phyloP scores from a whole-genome alignment of 2,797 vertebrate genomes.

The Chaenodraco wilsoni region DNA sequence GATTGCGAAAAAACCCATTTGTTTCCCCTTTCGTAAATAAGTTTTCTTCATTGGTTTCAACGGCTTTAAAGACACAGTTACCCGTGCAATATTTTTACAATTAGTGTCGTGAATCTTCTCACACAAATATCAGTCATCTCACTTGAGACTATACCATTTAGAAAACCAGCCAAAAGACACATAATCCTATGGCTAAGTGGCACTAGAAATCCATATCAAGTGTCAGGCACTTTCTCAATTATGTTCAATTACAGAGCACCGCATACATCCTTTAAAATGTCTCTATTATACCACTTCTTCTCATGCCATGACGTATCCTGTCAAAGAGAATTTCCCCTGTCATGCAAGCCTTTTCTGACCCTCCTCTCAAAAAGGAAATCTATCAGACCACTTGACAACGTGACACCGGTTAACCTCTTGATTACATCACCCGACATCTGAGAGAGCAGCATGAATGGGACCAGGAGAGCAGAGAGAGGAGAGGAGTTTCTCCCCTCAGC shows the following conservation, averaged over 20 bases:
- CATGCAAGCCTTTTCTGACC: slow-evolving; percentile 3
- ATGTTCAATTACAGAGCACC: slow-evolving; percentile 51
- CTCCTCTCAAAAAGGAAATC: neutral
- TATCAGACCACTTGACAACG: slow-evolving; percentile 41
- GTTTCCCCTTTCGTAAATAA: slow-evolving; percentile 67
- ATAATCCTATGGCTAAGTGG: slow-evolving; percentile 48
- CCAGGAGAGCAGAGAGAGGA: slow-evolving; percentile 20
- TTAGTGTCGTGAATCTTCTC: slow-evolving; percentile 51
- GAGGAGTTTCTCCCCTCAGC: slow-evolving; percentile 37
- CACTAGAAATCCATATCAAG: slow-evolving; percentile 62
- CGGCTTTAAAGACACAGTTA: slow-evolving; percentile 66
- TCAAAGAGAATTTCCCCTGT: slow-evolving; percentile 8
- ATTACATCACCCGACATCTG: slow-evolving; percentile 33
- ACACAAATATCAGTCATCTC: slow-evolving; percentile 52
- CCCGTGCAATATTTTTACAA: slow-evolving; percentile 46
- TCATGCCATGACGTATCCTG: slow-evolving; percentile 26
- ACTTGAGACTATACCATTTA: slow-evolving; percentile 36
- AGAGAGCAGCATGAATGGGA: slow-evolving; percentile 29
- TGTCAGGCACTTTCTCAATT: slow-evolving; percentile 62
- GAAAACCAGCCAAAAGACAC: slow-evolving; percentile 49
- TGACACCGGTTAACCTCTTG: slow-evolving; percentile 23
- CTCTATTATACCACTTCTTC: slow-evolving; percentile 31
- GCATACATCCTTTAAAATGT: slow-evolving; percentile 51
- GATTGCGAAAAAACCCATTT: slow-evolving; percentile 48
- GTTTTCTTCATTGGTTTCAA: slow-evolving; percentile 55